phyloP scores from a whole-genome alignment of 2,113 vertebrate genomes.

The Peromyscus polionotus region DNA sequence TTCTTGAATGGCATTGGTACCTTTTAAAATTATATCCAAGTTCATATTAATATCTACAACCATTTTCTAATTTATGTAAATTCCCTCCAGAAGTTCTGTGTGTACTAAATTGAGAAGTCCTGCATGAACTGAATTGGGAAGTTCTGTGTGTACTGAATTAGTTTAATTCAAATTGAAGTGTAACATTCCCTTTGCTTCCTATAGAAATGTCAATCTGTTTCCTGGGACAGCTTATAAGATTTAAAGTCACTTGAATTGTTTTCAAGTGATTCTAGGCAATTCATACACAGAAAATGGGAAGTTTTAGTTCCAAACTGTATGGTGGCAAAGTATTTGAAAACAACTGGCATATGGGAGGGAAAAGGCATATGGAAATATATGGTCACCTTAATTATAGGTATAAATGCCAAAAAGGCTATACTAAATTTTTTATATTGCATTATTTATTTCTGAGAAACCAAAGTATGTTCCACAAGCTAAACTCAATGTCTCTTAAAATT shows the following conservation, averaged over 20 bases:
- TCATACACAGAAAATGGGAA: constrained; percentile 39
- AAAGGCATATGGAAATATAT: constrained; percentile 65
- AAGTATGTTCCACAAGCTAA: constrained; percentile 55
- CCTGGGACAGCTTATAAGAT: constrained; percentile 49
- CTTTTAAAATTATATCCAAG: constrained; percentile 42
- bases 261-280: constrained; percentile 65
- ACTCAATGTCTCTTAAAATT: constrained; percentile 45
- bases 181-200: constrained; percentile 43
- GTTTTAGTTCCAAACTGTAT: constrained; percentile 66
- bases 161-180: constrained; percentile 35
- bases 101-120: background rate
- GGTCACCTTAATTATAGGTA: constrained; percentile 70
- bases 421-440: constrained; percentile 56
- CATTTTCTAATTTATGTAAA: background rate
- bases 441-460: constrained; percentile 21
- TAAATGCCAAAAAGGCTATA: constrained; percentile 59
- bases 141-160: background rate
- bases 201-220: constrained; percentile 59
- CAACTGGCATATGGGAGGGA: background rate
- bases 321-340: constrained; percentile 65
- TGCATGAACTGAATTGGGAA: background rate
- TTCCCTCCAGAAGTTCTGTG: background rate
- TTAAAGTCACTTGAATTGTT: constrained; percentile 58
- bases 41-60: background rate
- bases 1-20: constrained; percentile 44